Evolutionary conservation across 2,113 vertebrate species (phyloP).

Genomic region (Perca flavescens): DNA sequence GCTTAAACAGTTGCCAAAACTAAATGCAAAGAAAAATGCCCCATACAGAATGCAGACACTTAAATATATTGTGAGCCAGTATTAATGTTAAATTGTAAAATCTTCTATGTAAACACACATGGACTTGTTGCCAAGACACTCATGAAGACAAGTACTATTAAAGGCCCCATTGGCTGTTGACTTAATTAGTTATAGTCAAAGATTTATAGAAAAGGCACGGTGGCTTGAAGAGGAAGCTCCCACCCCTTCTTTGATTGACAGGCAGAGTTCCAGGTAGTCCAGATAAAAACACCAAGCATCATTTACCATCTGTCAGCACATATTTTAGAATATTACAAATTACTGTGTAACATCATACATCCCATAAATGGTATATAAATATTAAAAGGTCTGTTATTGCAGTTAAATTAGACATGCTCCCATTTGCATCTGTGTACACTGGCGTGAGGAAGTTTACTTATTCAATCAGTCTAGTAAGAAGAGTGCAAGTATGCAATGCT

Average conservation of each 20-base stretch:
- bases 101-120: not conserved
- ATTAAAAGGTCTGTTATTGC: not conserved
- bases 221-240: not conserved
- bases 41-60: not conserved
- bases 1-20: not conserved
- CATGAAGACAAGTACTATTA: not conserved
- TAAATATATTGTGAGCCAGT: not conserved
- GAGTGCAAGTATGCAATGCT: not conserved
- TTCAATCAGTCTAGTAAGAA: not conserved
- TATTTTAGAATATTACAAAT: not conserved
- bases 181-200: not conserved
- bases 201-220: not conserved
- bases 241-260: not conserved
- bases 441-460: not conserved
- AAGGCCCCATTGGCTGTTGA: not conserved
- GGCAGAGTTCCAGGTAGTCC: not conserved
- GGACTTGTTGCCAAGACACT: not conserved
- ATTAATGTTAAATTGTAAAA: not conserved
- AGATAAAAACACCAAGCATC: not conserved
- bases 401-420: too few species aligned
- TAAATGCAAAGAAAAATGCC: not conserved
- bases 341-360: not conserved
- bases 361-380: not conserved
- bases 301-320: not conserved
- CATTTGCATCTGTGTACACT: too few species aligned